Evolutionary conservation across 2,888 invertebrate genomes (phyloP).

Genomic region (Aporophyla lueneburgensis): DNA sequence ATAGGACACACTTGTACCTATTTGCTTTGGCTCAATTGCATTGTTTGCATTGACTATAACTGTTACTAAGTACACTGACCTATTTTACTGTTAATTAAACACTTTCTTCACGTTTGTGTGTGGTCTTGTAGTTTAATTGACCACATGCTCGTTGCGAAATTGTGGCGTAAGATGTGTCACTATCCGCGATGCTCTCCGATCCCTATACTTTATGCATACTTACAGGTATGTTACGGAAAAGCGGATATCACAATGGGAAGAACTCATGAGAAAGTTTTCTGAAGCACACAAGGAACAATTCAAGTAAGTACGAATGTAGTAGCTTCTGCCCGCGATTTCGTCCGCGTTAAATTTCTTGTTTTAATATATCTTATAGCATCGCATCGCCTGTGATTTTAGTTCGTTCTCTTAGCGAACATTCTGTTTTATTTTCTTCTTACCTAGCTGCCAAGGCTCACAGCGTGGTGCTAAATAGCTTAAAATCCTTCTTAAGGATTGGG

Average conservation of each 20-base stretch:
- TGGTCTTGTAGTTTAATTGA: not conserved
- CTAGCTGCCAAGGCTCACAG: too few species aligned
- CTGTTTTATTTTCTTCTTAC: too few species aligned
- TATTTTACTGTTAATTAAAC: slow-evolving; percentile 32
- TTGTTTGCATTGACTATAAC: slow-evolving; percentile 39
- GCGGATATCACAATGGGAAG: slow-evolving; percentile 84
- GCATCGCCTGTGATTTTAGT: too few species aligned
- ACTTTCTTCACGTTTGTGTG: slow-evolving; percentile 26
- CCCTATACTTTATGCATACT: not conserved
- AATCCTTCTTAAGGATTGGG: too few species aligned
- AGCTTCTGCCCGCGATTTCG: too few species aligned
- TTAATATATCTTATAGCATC: too few species aligned
- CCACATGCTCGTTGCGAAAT: not conserved
- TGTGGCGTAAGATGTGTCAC: not conserved
- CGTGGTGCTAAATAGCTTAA: too few species aligned
- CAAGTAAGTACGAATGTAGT: slow-evolving; percentile 77
- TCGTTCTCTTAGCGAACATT: too few species aligned
- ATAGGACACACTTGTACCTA: slow-evolving; percentile 65
- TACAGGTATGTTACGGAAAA: slow-evolving; percentile 70
- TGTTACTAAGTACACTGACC: slow-evolving; percentile 36
- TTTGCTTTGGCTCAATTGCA: slow-evolving; percentile 53
- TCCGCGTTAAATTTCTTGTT: too few species aligned
- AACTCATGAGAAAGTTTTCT: slow-evolving; percentile 85
- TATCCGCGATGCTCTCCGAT: not conserved
- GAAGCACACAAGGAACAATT: slow-evolving; percentile 81